These are phyloP conservation scores for Ispidina picta DNA, from an alignment of 2,797 vertebrate species.

Conservation along the genomic window DNA sequence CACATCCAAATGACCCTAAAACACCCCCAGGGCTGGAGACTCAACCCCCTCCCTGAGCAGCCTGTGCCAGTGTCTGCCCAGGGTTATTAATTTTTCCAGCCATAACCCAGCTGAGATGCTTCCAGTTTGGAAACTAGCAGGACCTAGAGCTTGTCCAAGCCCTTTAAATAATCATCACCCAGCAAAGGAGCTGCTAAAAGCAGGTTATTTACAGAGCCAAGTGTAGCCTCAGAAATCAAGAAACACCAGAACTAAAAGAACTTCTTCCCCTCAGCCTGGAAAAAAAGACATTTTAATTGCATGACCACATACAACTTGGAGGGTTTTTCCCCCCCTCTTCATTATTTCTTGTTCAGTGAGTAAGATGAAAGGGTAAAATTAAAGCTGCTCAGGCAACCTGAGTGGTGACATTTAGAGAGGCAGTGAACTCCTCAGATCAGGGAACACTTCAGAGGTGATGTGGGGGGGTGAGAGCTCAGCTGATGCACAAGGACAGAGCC, in stretches of 20 bases:
- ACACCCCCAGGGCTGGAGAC: too few species aligned
- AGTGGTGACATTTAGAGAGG: neutral
- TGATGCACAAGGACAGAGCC: neutral
- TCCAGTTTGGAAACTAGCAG: neutral
- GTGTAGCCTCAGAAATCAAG: neutral
- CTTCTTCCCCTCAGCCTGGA: neutral
- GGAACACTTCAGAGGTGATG: accelerated
- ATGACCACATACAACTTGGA: accelerated
- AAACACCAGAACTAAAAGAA: neutral
- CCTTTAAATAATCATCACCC: accelerated
- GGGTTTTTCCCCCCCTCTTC: neutral
- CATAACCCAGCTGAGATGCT: neutral
- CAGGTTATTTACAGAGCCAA: neutral
- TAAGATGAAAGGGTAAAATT: neutral
- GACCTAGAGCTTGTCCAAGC: neutral
- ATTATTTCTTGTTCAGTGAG: neutral
- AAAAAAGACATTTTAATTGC: neutral
- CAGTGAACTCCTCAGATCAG: neutral
- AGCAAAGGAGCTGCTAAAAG: neutral
- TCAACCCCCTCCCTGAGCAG: too few species aligned
- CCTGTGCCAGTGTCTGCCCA: too few species aligned
- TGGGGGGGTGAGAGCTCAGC: neutral
- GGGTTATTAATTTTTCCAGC: neutral
- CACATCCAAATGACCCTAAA: too few species aligned
- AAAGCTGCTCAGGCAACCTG: neutral